Conservation (phyloP, 1,140 invertebrate genomes). For the Panagrolaimus sp. region DNA sequence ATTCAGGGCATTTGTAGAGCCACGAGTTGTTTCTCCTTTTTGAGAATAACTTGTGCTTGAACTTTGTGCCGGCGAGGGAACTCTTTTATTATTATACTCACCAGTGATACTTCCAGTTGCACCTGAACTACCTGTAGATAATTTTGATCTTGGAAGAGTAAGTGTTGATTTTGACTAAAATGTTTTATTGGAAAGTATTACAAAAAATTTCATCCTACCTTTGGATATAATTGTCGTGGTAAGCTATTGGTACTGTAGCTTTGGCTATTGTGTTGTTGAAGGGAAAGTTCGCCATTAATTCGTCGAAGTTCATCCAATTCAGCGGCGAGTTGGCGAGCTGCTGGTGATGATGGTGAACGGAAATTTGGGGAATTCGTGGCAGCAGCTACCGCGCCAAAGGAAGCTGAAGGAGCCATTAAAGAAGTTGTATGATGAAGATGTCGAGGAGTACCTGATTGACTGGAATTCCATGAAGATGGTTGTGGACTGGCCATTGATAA, state of each 20-base stretch:
- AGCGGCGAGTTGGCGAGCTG: conserved; percentile 56
- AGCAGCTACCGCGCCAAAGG: conserved; percentile 15
- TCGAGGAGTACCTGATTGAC: conserved; percentile 26
- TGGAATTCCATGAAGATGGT: conserved; percentile 24
- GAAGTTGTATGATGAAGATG: conserved; percentile 26
- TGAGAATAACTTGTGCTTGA: conserved; percentile 23
- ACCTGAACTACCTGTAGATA: conserved; percentile 35
- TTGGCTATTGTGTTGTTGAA: conserved; percentile 26
- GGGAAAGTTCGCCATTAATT: conserved; percentile 27
- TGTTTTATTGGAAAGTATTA: background rate
- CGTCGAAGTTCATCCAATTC: conserved; percentile 54
- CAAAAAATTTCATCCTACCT: too few relatives aligned
- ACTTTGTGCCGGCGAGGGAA: conserved; percentile 15
- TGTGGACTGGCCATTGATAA: conserved; percentile 39
- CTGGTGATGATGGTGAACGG: conserved; percentile 45
- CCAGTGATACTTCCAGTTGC: conserved; percentile 22
- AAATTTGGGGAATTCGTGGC: conserved; percentile 14
- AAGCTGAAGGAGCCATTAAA: conserved; percentile 19
- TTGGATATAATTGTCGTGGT: conserved; percentile 42
- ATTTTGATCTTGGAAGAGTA: conserved; percentile 38
- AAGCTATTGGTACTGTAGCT: conserved; percentile 47
- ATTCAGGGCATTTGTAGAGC: conserved; percentile 30
- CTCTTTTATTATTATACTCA: conserved; percentile 27
- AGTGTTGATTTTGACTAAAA: conserved; percentile 38
- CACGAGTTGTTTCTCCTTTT: conserved; percentile 18